Percentiles rank a stretch among this genome's conserved stretches.
These are phyloP conservation scores for Lutraria lutraria DNA, from an alignment of 2,888 invertebrate species.

Conservation along the genomic window DNA sequence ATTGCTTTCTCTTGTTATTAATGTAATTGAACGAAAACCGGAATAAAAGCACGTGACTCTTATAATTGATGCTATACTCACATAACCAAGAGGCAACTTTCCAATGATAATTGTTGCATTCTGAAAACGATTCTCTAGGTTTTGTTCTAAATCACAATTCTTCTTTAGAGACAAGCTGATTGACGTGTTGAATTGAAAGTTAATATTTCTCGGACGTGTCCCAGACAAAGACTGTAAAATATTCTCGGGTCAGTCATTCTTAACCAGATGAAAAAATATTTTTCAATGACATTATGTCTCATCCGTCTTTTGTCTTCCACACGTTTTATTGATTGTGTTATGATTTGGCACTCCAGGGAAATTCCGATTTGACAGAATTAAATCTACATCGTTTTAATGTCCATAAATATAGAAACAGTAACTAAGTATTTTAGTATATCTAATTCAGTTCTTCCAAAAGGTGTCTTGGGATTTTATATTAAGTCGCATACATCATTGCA, in stretches of 20 bases:
- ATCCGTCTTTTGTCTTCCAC: conserved; percentile 1
- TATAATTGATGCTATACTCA: no score
- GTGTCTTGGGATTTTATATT: not conserved
- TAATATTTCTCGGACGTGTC: not conserved
- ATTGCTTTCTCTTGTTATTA: no score
- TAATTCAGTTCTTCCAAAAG: not conserved
- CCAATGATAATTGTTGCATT: not conserved
- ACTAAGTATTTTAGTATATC: not conserved
- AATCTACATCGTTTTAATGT: not conserved
- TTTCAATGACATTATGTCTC: conserved; percentile 13
- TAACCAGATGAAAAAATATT: not conserved
- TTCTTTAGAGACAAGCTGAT: not conserved
- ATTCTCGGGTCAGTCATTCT: not conserved
- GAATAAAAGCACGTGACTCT: no score
- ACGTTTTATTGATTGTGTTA: not conserved
- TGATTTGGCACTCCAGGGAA: not conserved
- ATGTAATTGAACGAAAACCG: no score
- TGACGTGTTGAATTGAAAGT: not conserved
- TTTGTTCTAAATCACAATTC: not conserved
- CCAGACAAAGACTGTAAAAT: not conserved
- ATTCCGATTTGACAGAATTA: not conserved
- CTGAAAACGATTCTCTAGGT: not conserved
- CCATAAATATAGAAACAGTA: no score
- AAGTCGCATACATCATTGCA: not conserved
- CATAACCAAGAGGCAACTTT: no score